Evolutionary conservation across 2,113 vertebrate species (phyloP).

Genomic region (Smithornis capensis): DNA sequence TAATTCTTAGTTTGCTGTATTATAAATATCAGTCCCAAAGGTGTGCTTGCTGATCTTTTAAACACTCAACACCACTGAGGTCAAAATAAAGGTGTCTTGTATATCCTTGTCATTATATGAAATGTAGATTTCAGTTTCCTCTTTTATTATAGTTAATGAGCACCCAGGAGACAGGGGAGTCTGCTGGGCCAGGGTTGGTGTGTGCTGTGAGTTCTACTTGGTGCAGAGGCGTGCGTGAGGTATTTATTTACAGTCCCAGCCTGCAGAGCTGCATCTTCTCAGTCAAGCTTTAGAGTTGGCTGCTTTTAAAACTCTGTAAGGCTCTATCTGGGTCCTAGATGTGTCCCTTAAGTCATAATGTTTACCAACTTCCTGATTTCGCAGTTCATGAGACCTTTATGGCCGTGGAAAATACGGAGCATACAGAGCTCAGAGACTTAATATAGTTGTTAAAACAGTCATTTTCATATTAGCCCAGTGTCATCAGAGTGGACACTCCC

Average conservation of each 20-base stretch:
- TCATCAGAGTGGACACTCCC: neutral
- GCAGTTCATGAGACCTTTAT: neutral
- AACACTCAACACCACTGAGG: neutral
- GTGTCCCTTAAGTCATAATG: neutral
- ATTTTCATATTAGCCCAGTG: neutral
- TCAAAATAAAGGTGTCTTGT: neutral
- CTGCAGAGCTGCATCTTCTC: neutral
- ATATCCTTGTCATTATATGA: neutral
- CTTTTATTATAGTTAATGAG: neutral
- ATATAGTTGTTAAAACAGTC: neutral
- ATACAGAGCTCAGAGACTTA: neutral
- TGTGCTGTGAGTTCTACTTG: neutral
- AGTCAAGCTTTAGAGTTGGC: neutral
- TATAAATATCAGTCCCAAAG: neutral
- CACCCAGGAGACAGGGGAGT: neutral
- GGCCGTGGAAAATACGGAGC: neutral
- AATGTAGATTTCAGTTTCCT: neutral
- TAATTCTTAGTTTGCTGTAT: neutral
- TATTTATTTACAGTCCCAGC: neutral
- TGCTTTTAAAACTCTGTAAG: neutral
- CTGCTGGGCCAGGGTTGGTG: neutral
- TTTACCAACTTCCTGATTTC: neutral
- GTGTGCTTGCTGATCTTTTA: neutral
- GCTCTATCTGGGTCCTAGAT: neutral
- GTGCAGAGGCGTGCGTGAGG: neutral